Evolutionary conservation across 2,888 invertebrate genomes (phyloP).

Genomic region (Eupsilia transversa): DNA sequence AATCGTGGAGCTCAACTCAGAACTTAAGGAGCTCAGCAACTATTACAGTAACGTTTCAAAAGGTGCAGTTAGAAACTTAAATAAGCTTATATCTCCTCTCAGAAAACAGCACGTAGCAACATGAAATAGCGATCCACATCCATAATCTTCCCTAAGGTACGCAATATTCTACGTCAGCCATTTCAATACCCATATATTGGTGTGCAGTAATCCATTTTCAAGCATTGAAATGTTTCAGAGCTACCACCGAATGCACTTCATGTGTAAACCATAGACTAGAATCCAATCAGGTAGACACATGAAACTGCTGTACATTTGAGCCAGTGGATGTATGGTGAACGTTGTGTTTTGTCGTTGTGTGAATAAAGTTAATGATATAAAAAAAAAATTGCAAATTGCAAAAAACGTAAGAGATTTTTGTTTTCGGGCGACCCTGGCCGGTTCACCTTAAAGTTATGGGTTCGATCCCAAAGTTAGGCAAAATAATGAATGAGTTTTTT

Average conservation of each 20-base stretch:
- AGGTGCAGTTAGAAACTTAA: neutral
- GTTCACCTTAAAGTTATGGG: too few species aligned
- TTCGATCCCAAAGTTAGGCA: too few species aligned
- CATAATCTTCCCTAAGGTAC: neutral
- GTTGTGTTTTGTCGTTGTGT: neutral
- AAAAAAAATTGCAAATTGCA: too few species aligned
- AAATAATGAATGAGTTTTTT: too few species aligned
- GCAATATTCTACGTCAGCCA: constrained; percentile 3
- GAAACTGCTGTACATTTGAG: neutral
- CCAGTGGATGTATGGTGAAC: neutral
- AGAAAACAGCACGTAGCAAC: neutral
- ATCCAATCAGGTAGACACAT: constrained; percentile 5
- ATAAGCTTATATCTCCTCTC: neutral
- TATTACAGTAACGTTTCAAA: neutral
- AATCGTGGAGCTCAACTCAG: too few species aligned
- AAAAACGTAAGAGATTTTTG: too few species aligned
- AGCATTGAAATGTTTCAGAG: constrained; percentile 15
- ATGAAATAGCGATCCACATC: neutral
- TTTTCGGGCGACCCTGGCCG: too few species aligned
- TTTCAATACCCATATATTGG: neutral
- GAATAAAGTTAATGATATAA: too few species aligned
- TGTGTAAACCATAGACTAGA: constrained; percentile 4
- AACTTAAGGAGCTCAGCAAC: too few species aligned
- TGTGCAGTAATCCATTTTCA: constrained; percentile 11
- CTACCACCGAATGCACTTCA: constrained; percentile 2